Evolutionary conservation across 2,888 invertebrate genomes (phyloP).

Genomic region (Polietes domitor): DNA sequence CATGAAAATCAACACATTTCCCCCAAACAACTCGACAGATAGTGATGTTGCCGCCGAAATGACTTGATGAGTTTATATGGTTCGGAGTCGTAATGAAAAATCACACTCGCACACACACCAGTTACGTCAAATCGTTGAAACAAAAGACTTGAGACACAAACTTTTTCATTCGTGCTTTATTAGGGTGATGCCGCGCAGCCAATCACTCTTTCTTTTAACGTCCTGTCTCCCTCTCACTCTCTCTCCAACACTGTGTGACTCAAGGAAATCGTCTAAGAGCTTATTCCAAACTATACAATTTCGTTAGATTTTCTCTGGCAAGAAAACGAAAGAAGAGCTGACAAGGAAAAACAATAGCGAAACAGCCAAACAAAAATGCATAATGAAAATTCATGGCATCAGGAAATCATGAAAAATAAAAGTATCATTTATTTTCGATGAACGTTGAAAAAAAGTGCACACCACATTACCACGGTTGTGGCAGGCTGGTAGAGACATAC

Average conservation of each 20-base stretch:
- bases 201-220: constrained; percentile 20
- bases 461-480: not conserved
- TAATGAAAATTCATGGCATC: constrained; percentile 64
- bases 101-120: constrained; percentile 32
- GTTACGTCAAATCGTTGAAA: constrained; percentile 39
- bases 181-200: constrained; percentile 34
- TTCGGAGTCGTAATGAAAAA: constrained; percentile 13
- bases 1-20: constrained; percentile 25
- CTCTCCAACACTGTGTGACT: not conserved
- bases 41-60: not conserved
- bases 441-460: constrained; percentile 15
- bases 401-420: constrained; percentile 69
- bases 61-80: constrained; percentile 46
- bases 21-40: not conserved
- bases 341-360: constrained; percentile 13
- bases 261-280: not conserved
- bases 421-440: constrained; percentile 55
- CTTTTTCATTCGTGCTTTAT: constrained; percentile 39
- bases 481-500: constrained; percentile 35
- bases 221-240: not conserved
- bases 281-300: constrained; percentile 24
- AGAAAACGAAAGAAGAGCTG: not conserved
- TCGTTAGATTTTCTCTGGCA: constrained; percentile 32
- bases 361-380: constrained; percentile 36
- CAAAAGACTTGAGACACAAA: constrained; percentile 53